Percentiles rank a stretch among this genome's conserved stretches.
Evolutionary conservation across 2,888 invertebrate species (phyloP).

Genomic region (Leptinotarsa peninsularis): DNA sequence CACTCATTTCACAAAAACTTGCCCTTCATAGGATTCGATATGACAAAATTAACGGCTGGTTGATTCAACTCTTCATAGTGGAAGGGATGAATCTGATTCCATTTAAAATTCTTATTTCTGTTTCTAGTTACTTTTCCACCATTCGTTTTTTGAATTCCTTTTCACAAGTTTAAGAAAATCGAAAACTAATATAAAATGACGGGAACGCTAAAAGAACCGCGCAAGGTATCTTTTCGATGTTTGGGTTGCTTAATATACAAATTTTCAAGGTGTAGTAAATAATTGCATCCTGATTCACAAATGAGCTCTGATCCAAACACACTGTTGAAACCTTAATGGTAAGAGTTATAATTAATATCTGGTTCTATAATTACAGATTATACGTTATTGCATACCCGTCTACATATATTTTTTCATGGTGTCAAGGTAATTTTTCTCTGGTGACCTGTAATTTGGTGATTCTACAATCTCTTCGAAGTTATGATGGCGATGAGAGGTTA

Average conservation of each 20-base stretch:
- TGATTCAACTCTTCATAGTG: too few species aligned
- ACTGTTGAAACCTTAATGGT: not conserved
- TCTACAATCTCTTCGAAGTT: not conserved
- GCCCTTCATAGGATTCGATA: too few species aligned
- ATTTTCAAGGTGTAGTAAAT: not conserved
- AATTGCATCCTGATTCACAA: conserved; percentile 1
- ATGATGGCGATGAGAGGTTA: not conserved
- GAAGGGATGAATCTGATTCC: too few species aligned
- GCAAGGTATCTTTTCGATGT: not conserved
- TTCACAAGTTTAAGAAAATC: too few species aligned
- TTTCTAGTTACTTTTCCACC: too few species aligned
- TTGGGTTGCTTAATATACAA: not conserved
- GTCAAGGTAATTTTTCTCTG: not conserved
- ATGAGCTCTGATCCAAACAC: not conserved
- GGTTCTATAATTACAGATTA: not conserved
- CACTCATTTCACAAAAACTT: too few species aligned
- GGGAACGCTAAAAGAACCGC: not conserved
- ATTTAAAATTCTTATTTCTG: too few species aligned
- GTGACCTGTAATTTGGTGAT: not conserved
- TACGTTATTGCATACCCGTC: not conserved
- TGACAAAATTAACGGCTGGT: too few species aligned
- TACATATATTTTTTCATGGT: not conserved
- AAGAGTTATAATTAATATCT: not conserved
- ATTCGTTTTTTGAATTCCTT: too few species aligned
- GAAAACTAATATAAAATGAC: too few species aligned